These are phyloP conservation scores for Calosoma granatense DNA, from an alignment of 1,140 invertebrate species.

Conservation along the genomic window DNA sequence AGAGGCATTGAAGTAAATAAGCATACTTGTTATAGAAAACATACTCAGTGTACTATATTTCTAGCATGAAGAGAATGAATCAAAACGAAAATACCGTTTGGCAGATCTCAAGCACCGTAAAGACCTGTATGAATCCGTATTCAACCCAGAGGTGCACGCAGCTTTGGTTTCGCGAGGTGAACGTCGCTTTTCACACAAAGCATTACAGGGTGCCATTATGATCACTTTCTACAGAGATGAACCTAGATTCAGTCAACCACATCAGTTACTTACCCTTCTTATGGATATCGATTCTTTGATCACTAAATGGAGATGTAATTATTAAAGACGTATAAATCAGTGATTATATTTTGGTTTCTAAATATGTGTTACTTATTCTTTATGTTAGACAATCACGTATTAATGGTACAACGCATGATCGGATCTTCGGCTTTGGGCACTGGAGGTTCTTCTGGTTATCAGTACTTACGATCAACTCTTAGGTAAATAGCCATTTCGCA, in stretches of 20 bases:
- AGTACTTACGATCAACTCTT: constrained; percentile 94
- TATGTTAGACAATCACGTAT: constrained; percentile 87
- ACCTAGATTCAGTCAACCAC: constrained; percentile 92
- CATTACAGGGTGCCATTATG: constrained; percentile 93
- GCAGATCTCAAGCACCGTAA: constrained; percentile 60
- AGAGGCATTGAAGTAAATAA: constrained; percentile 47
- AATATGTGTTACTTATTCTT: background rate
- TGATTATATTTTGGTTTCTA: background rate
- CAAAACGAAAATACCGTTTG: constrained; percentile 46
- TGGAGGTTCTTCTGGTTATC: constrained; percentile 96
- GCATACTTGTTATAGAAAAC: constrained; percentile 7
- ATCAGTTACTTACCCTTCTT: constrained; percentile 83
- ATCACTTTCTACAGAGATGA: constrained; percentile 95
- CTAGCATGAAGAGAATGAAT: constrained; percentile 49
- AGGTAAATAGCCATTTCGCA: constrained; percentile 57
- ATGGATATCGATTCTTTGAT: constrained; percentile 98
- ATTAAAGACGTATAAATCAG: background rate
- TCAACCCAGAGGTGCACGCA: constrained; percentile 72
- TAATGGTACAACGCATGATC: constrained; percentile 99
- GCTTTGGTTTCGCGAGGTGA: constrained; percentile 74
- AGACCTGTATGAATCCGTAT: constrained; percentile 83
- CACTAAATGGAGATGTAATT: constrained; percentile 99
- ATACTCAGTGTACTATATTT: constrained; percentile 11
- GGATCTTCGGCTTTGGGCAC: constrained; percentile 94
- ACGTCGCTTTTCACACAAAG: constrained; percentile 76